A percentile compares a stretch with the other conserved stretches of the same genome.
phyloP scores from a whole-genome alignment of 2,113 vertebrate genomes.

The Callospermophilus lateralis region DNA sequence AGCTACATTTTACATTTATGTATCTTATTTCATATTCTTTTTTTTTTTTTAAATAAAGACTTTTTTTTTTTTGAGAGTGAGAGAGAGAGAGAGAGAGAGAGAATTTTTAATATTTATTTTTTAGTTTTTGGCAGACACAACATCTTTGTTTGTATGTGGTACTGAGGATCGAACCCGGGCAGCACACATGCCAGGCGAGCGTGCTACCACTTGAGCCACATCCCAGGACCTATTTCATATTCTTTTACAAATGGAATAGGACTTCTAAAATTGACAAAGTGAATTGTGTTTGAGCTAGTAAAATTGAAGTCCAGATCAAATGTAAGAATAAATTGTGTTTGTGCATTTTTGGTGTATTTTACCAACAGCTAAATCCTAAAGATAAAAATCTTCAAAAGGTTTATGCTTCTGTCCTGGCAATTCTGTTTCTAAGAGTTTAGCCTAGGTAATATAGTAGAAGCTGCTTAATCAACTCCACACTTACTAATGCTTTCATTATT shows the following conservation, averaged over 20 bases:
- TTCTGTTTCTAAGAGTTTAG: neutral
- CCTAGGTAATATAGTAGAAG: neutral
- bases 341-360: neutral
- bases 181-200: too few relatives aligned
- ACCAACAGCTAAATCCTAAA: neutral
- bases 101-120: too few relatives aligned
- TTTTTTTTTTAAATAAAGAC: too few relatives aligned
- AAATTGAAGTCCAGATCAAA: slow-evolving; percentile 6
- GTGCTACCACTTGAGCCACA: too few relatives aligned
- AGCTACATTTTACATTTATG: neutral
- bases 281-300: neutral
- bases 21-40: neutral
- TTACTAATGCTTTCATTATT: neutral
- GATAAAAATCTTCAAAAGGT: neutral
- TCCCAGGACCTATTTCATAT: neutral
- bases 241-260: slow-evolving; percentile 7
- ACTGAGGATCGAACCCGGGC: too few relatives aligned
- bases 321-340: neutral
- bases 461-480: neutral
- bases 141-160: too few relatives aligned
- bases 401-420: neutral
- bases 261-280: neutral
- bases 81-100: too few relatives aligned
- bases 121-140: too few relatives aligned
- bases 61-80: too few relatives aligned